Evolutionary conservation across 2,888 invertebrate species (phyloP), one percentile per base, ranked within the genome.

Genomic region (Tiliacea aurago): DNA sequence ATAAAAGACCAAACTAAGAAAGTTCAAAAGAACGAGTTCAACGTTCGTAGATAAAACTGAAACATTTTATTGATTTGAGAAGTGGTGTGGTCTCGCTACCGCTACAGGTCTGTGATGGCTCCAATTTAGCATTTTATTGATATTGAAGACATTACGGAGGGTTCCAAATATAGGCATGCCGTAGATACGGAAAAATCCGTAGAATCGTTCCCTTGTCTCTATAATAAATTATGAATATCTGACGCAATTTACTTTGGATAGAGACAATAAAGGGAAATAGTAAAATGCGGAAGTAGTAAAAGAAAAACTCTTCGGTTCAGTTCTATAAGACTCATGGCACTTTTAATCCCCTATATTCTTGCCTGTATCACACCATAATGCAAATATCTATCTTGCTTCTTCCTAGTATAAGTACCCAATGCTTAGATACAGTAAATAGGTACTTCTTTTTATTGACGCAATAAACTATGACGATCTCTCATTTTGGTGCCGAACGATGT

Each of bases 61-160:
- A 65, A 37, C 47, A 53, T 56, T 61, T 47, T n/a, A 55, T 59
- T 23, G 45, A 66, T 72, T 70, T 47, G 20, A 56, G 10, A 45
- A 70, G 15, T 43, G 18, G 1, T 62, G 56, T 55, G 47, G 70
- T 65, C 67, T 53, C n/a, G n/a, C 37, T 58, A 37, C 37, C 53
- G 55, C 69, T n/a, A 70, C 74, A 71, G 41, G 68, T 68, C 33
- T 49, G 18, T 51, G 56, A 69, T 83, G 37, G 56, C 33, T 33
- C 49, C 73, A 72, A 72, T 83, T 72, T 55, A 83, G 51, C 69
- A 73, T 73, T 80, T 83, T 83, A 80, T 78, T 73, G 65, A 73
- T 70, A 69, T 74, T 62, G 67, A 51, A 73, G 41, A 20, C 65
- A 63, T 83, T 55, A 51, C n/a, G 37, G 71, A 66, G 68, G 81